Evolutionary conservation across 2,113 vertebrate species (phyloP).

Genomic region (Azemiops feae): DNA sequence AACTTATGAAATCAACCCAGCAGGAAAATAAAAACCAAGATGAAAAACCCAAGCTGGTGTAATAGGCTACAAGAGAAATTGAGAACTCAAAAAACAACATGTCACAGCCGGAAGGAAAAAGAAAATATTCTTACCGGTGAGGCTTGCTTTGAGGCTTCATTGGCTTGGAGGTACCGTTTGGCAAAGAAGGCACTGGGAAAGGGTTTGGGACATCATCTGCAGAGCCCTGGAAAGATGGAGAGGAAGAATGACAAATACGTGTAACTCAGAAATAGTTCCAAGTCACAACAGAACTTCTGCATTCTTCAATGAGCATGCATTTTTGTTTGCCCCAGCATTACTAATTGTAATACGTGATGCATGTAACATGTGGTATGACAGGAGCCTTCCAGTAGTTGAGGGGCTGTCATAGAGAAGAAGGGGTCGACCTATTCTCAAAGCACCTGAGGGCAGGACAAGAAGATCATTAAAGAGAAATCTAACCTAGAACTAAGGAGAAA

Average conservation of each 20-base stretch:
- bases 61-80: not conserved
- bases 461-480: not conserved
- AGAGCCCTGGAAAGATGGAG: constrained; percentile 65
- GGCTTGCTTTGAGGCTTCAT: constrained; percentile 73
- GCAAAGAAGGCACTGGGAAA: constrained; percentile 73
- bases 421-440: too few species aligned
- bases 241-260: not conserved
- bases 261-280: not conserved
- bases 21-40: not conserved
- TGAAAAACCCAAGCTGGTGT: not conserved
- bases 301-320: not conserved
- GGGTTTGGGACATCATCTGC: constrained; percentile 60
- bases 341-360: not conserved
- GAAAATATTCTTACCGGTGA: constrained; percentile 72
- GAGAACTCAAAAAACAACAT: not conserved
- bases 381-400: not conserved
- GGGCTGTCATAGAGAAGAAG: not conserved
- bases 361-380: not conserved
- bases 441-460: not conserved
- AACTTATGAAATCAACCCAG: not conserved
- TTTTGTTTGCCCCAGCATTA: not conserved
- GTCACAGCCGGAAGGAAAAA: not conserved
- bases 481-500: not conserved
- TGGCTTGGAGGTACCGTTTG: constrained; percentile 68
- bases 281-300: constrained; percentile 10